Evolutionary conservation across 1,140 invertebrate species (phyloP).

Genomic region (Ceratitis capitata): DNA sequence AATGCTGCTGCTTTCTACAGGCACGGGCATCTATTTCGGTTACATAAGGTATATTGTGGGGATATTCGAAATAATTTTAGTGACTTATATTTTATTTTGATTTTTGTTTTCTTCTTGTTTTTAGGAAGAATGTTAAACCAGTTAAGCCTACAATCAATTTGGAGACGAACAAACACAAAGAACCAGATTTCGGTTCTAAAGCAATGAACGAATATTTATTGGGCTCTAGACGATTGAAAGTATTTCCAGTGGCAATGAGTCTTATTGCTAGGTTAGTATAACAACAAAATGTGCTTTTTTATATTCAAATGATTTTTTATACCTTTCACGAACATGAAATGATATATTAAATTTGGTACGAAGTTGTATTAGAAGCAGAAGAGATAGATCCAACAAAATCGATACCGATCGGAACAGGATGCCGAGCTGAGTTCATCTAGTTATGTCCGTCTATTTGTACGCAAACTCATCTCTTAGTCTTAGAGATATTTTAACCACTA

Average conservation of each 20-base stretch:
- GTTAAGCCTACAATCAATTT: neutral
- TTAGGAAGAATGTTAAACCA: slow-evolving; percentile 8
- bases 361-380: too few relatives aligned
- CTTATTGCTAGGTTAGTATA: slow-evolving; percentile 78
- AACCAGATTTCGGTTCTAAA: slow-evolving; percentile 60
- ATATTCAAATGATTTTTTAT: too few relatives aligned
- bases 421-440: too few relatives aligned
- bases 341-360: too few relatives aligned
- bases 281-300: neutral
- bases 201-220: slow-evolving; percentile 76
- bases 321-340: too few relatives aligned
- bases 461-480: too few relatives aligned
- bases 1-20: slow-evolving; percentile 73
- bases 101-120: neutral
- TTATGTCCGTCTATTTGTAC: too few relatives aligned
- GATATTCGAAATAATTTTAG: neutral
- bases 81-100: too few relatives aligned
- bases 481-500: too few relatives aligned
- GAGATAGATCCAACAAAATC: too few relatives aligned
- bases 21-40: slow-evolving; percentile 80
- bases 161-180: slow-evolving; percentile 33
- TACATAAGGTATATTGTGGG: slow-evolving; percentile 64
- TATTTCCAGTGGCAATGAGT: slow-evolving; percentile 85
- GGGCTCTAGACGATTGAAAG: slow-evolving; percentile 75
- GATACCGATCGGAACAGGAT: too few relatives aligned